Evolutionary conservation across 2,113 vertebrate species (phyloP).

Genomic region (Callipepla squamata): DNA sequence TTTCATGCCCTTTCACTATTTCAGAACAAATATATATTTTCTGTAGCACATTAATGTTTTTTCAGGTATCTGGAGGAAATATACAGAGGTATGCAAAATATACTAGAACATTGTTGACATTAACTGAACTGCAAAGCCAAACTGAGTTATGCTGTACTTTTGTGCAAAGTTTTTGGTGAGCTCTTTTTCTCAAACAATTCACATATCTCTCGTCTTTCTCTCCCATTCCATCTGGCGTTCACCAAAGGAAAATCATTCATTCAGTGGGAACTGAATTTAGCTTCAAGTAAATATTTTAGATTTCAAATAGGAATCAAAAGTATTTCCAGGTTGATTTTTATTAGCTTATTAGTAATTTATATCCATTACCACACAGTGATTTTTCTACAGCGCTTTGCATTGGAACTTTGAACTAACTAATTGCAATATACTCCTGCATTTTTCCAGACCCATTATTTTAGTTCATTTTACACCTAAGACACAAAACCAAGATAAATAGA

Average conservation of each 20-base stretch:
- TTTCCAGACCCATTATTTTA: not conserved
- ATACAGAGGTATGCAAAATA: not conserved
- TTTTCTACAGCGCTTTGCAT: not conserved
- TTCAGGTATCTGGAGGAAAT: not conserved
- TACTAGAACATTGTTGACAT: not conserved
- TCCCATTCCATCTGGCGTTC: not conserved
- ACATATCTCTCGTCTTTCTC: not conserved
- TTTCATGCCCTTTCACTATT: not conserved
- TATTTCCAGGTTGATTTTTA: not conserved
- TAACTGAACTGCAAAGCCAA: not conserved
- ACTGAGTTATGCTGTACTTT: not conserved
- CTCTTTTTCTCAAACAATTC: not conserved
- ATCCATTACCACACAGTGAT: not conserved
- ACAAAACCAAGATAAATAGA: not conserved
- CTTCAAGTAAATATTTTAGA: not conserved
- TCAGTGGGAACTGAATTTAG: not conserved
- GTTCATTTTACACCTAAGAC: not conserved
- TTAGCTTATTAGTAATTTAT: not conserved
- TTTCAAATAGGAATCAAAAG: not conserved
- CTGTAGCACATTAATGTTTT: not conserved
- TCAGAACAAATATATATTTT: not conserved
- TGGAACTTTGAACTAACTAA: not conserved
- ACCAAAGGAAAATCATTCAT: not conserved
- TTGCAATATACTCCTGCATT: not conserved
- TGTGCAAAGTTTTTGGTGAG: not conserved